A percentile compares a stretch with the other conserved stretches of the same genome.
Conservation (phyloP, 2,113 vertebrate genomes). For the Lophius piscatorius region DNA sequence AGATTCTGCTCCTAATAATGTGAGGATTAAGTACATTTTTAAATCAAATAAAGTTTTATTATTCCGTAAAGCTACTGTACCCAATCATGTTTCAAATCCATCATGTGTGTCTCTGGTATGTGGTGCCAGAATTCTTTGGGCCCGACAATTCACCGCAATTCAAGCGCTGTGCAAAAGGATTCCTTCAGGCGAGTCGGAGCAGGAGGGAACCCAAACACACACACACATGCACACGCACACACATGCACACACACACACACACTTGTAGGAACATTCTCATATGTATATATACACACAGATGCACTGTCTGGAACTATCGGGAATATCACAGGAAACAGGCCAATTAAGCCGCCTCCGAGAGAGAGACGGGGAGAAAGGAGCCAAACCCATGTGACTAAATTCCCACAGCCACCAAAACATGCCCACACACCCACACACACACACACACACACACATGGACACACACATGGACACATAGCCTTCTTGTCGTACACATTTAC, state of each 20-base stretch:
- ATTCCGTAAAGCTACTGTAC: background rate
- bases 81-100: constrained; percentile 1
- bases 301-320: constrained; percentile 22
- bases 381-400: constrained; percentile 26
- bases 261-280: background rate
- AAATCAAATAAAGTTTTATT: background rate
- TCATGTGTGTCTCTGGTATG: constrained; percentile 15
- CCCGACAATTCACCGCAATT: constrained; percentile 11
- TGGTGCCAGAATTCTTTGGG: constrained; percentile 16
- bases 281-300: constrained; percentile 23
- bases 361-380: constrained; percentile 3
- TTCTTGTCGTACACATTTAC: too few relatives aligned
- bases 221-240: background rate
- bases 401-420: constrained; percentile 21
- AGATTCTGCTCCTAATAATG: too few relatives aligned
- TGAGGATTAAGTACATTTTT: too few relatives aligned
- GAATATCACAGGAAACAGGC: constrained; percentile 33
- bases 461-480: too few relatives aligned
- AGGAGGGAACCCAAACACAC: background rate
- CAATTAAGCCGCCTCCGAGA: constrained; percentile 11
- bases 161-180: constrained; percentile 5
- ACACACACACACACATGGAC: background rate
- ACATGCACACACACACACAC: constrained; percentile 10
- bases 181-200: constrained; percentile 36
- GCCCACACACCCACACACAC: background rate